Evolutionary conservation across 2,888 invertebrate genomes (phyloP), one percentile per base, ranked within the genome.

Genomic region (Acronicta leporina): DNA sequence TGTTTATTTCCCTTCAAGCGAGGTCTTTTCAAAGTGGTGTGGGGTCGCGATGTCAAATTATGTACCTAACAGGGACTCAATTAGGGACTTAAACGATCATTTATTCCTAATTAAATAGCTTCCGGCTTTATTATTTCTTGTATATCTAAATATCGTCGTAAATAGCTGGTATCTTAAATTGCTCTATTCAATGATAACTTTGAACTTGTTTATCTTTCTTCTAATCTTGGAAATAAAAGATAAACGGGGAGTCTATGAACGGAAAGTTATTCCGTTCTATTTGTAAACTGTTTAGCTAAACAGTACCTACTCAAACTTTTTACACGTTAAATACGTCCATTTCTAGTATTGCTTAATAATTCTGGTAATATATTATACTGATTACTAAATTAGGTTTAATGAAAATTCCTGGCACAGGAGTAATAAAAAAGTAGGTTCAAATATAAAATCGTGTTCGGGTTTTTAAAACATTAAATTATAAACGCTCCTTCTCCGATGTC

Each of bases 1-100:
- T 76, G 79, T 80, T 83, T 82, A 82, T 83, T 84, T 75, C 77
- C 77, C 73, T 84, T 81, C 79, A 77, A 79, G 81, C 71, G 77
- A 63, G 55, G 63, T 69, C 67, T 70, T 74, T 73, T 78, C 70
- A 75, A 64, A 75, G 53, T 63, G 62, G 64, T 60, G 63, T n/a
- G 63, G 70, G 64, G 55, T 55, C 60, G 45, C 63, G 55, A 46
- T 48, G 43, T 63, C 65, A 75, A 75, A 75, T 73, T 73, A 66
- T 70, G 55, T 61, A 53, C 58, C 64, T 73, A 75, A 70, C 70
- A 60, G 73, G 59, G 59, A 73, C 75, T 68, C 75, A 68, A 73
- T 73, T 75, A 67, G 44, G 50, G 67, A 50, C 64, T 67, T 66
- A 75, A 72, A 69, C 66, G 55, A 68, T 68, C 65, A 65, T 66